These are phyloP conservation scores for Papilio xuthus DNA, from an alignment of 1,140 invertebrate species.

Conservation along the genomic window DNA sequence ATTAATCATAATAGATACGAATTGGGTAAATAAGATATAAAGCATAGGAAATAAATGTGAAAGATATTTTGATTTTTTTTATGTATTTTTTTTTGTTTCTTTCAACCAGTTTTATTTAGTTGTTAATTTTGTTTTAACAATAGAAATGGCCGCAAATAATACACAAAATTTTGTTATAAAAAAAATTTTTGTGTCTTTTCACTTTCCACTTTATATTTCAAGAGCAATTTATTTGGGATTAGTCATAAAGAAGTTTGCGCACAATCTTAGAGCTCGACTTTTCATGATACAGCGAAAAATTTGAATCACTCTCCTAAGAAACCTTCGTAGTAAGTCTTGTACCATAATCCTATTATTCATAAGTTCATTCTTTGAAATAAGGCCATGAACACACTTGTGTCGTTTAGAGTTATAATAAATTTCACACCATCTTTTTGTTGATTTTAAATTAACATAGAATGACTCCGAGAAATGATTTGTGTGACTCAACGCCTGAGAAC, in stretches of 20 bases:
- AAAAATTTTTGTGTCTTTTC: conserved; percentile 21
- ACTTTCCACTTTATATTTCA: conserved; percentile 13
- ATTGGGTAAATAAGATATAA: too few species aligned
- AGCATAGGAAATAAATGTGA: too few species aligned
- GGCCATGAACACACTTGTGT: not conserved
- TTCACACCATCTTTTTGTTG: conserved; percentile 20
- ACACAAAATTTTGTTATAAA: not conserved
- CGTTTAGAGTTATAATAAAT: not conserved
- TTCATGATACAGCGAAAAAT: conserved; percentile 31
- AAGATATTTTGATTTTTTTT: too few species aligned
- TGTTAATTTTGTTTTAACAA: not conserved
- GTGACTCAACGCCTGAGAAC: conserved; percentile 18
- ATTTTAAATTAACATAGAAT: conserved; percentile 16
- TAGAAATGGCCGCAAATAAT: not conserved
- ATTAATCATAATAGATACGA: too few species aligned
- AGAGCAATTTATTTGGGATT: conserved; percentile 36
- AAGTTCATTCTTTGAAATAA: conserved; percentile 25
- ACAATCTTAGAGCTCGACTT: conserved; percentile 21
- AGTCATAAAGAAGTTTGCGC: conserved; percentile 16
- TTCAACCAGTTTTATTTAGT: too few species aligned
- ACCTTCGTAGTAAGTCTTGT: not conserved
- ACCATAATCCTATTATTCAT: conserved; percentile 29
- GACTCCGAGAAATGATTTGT: conserved; percentile 16
- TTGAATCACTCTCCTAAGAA: conserved; percentile 31
- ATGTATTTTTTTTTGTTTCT: too few species aligned